phyloP scores from a whole-genome alignment of 1,140 invertebrate species.

The Lepidurus arcticus region DNA sequence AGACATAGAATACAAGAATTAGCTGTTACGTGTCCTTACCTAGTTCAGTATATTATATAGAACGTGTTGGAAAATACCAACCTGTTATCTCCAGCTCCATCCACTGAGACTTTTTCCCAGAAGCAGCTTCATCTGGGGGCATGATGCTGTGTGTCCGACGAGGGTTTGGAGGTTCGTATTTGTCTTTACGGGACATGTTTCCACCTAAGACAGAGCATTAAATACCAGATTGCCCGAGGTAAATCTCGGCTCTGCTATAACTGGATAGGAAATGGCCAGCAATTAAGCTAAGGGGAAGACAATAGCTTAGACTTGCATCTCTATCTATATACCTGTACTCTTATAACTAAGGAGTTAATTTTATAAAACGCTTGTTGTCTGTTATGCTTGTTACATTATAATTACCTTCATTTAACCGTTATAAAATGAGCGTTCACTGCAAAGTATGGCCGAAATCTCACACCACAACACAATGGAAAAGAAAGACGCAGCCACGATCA shows the following conservation, averaged over 20 bases:
- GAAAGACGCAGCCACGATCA: conserved; percentile 17
- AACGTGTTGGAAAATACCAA: conserved; percentile 37
- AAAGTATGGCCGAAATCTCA: conserved; percentile 21
- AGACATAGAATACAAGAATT: conserved; percentile 30
- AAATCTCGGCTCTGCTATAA: background rate
- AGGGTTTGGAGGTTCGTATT: conserved; percentile 41
- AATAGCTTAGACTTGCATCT: background rate
- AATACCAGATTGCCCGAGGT: background rate
- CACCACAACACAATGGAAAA: conserved; percentile 17
- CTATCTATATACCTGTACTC: background rate
- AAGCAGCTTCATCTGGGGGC: conserved; percentile 80
- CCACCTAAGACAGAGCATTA: conserved; percentile 3
- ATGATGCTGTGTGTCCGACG: conserved; percentile 83
- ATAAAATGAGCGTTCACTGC: background rate
- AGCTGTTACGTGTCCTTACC: background rate
- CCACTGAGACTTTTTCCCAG: conserved; percentile 87
- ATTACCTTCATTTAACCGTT: conserved; percentile 15
- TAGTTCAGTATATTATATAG: background rate
- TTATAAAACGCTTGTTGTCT: background rate
- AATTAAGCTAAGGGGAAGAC: background rate
- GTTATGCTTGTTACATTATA: background rate
- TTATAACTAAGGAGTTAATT: background rate
- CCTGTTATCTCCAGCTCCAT: conserved; percentile 66
- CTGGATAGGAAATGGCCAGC: background rate
- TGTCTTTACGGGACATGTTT: conserved; percentile 38